phyloP scores from a whole-genome alignment of 2,113 vertebrate genomes.

The Cichladusa arquata region DNA sequence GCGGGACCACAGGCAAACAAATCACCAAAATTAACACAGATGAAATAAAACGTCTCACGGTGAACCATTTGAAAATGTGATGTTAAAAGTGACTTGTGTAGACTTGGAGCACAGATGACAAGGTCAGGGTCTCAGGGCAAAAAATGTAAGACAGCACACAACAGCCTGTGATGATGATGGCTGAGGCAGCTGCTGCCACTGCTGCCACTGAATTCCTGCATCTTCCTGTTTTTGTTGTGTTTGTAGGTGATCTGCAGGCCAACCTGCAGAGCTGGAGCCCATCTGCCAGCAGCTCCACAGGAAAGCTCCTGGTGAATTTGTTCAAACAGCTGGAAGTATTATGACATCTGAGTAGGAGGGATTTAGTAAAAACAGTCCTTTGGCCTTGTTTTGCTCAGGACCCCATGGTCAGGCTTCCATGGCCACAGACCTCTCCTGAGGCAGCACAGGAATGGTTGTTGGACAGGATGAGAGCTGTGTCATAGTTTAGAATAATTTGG shows the following conservation, averaged over 20 bases:
- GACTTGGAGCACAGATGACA: neutral
- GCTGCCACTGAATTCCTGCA: accelerated
- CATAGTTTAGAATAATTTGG: neutral
- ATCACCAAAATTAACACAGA: neutral
- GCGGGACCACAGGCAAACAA: neutral
- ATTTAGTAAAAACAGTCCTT: neutral
- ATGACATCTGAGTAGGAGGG: neutral
- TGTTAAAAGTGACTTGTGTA: neutral
- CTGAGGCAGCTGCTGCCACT: neutral
- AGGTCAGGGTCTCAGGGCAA: neutral
- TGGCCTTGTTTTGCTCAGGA: accelerated
- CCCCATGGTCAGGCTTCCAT: accelerated
- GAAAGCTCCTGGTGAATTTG: neutral
- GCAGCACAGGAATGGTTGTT: accelerated
- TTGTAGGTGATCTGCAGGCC: neutral
- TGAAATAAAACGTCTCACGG: neutral
- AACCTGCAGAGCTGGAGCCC: accelerated
- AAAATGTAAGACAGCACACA: neutral
- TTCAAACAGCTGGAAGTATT: neutral
- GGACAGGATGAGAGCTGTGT: neutral
- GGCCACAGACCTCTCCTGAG: neutral
- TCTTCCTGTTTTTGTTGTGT: neutral
- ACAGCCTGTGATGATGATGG: neutral
- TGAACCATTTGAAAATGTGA: neutral
- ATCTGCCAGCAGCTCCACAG: neutral